Evolutionary conservation across 2,888 invertebrate genomes (phyloP).

Genomic region (Hydropsyche betteni): DNA sequence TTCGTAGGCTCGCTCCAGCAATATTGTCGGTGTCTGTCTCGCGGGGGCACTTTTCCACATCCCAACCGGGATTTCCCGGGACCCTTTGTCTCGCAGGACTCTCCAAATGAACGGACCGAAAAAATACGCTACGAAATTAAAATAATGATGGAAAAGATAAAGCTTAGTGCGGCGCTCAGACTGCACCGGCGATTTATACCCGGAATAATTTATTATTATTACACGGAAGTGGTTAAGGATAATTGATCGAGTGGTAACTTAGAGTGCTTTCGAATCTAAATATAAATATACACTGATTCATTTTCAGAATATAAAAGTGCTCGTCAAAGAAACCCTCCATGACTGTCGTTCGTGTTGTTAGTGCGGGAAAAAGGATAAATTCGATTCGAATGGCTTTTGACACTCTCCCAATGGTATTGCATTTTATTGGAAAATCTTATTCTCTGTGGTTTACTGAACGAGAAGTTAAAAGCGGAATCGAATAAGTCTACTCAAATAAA

Average conservation of each 20-base stretch:
- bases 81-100: slow-evolving; percentile 20
- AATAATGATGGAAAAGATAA: slow-evolving; percentile 21
- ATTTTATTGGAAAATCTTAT: slow-evolving; percentile 25
- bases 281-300: no score
- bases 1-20: neutral
- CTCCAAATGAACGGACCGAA: neutral
- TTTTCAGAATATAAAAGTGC: no score
- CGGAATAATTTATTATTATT: no score
- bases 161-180: neutral
- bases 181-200: no score
- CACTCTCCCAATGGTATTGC: neutral
- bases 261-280: no score
- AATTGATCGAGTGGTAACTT: no score
- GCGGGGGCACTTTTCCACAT: slow-evolving; percentile 9
- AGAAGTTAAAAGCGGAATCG: neutral
- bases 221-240: no score
- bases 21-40: slow-evolving; percentile 14
- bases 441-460: neutral
- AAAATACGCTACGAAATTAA: neutral
- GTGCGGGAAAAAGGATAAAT: no score
- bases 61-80: slow-evolving; percentile 6
- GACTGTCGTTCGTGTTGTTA: no score
- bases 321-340: no score
- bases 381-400: no score
- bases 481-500: neutral